Percentiles rank a stretch among this genome's conserved stretches.
Conservation (phyloP, 1,140 invertebrate species). For the Pentalonia nigronervosa region DNA sequence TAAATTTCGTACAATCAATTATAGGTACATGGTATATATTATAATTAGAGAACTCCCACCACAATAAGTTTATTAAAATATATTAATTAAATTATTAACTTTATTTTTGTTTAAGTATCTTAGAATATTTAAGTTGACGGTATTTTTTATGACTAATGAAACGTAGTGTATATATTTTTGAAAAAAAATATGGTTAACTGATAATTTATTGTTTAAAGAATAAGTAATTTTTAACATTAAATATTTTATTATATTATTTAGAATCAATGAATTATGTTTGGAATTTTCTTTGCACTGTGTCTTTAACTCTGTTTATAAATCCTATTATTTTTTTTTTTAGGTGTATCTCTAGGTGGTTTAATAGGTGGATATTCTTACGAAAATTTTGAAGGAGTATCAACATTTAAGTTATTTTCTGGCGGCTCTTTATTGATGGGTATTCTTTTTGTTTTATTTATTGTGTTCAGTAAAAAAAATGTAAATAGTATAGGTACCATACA, state of each 20-base stretch:
- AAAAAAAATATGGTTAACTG: not conserved
- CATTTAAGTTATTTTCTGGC: conserved; percentile 76
- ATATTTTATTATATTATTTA: not conserved
- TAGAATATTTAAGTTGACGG: not conserved
- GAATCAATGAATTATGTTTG: not conserved
- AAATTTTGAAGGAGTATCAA: conserved; percentile 69
- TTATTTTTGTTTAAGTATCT: not conserved
- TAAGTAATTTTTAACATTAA: not conserved
- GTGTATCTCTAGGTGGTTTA: conserved; percentile 78
- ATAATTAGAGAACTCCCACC: not conserved
- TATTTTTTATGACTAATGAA: not conserved
- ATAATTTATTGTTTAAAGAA: not conserved
- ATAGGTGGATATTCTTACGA: conserved; percentile 75
- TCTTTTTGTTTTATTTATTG: conserved; percentile 71
- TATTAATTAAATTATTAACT: not conserved
- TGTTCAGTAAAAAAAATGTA: conserved; percentile 60
- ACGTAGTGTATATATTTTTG: too few relatives aligned
- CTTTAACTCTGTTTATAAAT: not conserved
- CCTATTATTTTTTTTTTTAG: conserved; percentile 59
- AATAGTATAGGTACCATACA: not conserved
- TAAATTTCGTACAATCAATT: not conserved
- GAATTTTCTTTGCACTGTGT: too few relatives aligned
- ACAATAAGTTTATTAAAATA: not conserved
- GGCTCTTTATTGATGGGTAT: conserved; percentile 71
- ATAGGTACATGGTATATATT: not conserved